Conservation (phyloP, 2,797 vertebrate genomes). For the Lacerta viridis region DNA sequence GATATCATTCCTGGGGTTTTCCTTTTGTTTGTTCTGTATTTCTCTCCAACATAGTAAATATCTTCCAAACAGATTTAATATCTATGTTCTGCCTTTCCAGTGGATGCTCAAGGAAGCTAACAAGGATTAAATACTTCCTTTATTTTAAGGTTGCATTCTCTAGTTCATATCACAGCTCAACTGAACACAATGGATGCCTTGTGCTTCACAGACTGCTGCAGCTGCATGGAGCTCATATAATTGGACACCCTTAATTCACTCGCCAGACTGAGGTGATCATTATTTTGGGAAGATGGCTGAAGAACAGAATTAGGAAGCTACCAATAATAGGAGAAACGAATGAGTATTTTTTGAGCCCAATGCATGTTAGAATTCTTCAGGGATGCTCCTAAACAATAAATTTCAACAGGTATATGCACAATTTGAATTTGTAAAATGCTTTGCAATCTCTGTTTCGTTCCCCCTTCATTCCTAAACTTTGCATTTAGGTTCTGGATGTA, state of each 20-base stretch:
- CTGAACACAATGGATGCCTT: neutral
- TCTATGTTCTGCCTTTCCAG: neutral
- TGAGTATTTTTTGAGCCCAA: neutral
- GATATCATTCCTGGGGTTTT: neutral
- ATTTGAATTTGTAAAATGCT: neutral
- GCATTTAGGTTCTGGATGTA: neutral
- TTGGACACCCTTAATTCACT: neutral
- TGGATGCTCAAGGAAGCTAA: neutral
- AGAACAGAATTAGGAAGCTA: neutral
- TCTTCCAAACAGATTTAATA: neutral
- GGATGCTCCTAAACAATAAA: neutral
- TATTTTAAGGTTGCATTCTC: neutral
- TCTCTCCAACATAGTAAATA: too few relatives aligned
- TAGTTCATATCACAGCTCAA: neutral
- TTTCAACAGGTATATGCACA: neutral
- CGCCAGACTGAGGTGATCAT: neutral
- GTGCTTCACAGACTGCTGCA: neutral
- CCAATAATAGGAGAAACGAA: too few relatives aligned
- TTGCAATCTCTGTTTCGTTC: neutral
- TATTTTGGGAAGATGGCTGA: neutral
- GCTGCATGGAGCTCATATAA: neutral
- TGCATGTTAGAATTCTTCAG: neutral
- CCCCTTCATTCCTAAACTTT: too few relatives aligned
- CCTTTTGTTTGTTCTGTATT: constrained; percentile 8
- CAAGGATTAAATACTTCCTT: neutral